Base-by-base conservation (phyloP, 64 coral and sea anemone genomes). In the Montipora sp. region DNA sequence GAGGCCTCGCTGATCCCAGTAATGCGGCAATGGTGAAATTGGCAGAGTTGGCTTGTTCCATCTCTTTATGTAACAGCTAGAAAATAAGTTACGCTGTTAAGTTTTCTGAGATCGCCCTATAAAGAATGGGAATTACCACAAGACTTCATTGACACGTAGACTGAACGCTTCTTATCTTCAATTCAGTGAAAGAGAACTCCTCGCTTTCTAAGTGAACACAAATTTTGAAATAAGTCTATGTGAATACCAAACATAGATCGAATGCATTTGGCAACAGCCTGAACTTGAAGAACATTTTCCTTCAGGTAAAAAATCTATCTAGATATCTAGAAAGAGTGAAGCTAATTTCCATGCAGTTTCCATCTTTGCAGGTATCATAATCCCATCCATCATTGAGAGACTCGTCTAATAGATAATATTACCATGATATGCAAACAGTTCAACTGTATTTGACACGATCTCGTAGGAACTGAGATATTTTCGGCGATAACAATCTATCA, bases 11-110 rank as follows among this genome's bases (percentile, higher is more conserved):
- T n/a, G 82, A 85, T 8, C 91, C 91, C 19, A 93, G 75, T 21
- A 93, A 50, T 18, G 91, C 91, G 36, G 84, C 91, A 75, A 93
- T 93, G 7, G 78, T 87, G 48, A 93, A 93, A 75, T 87, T 93
- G 5, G 83, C 83, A 22, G 80, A 87, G 80, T 93, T 93, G 15
- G 20, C 91, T 22, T 84, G 86, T 50, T 93, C 91, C 91, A 93
- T 88, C 65, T 85, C 22, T 71, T 71, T 9, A 57, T 19, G 19
- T 48, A 13, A 11, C 9, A 47, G 27, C 80, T 67, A 66, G 36
- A 50, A 71, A 85, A 63, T 22, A 48, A 47, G 22, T 27, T 3
- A 68, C 36, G 3, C 9, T 15, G 15, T 59, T 21, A 12, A 81
- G 53, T 1, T 59, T 55, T 55, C n/a, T 80, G 7, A 80, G 1